Conservation (phyloP, 2,113 vertebrate species). For the Cisticola juncidis region DNA sequence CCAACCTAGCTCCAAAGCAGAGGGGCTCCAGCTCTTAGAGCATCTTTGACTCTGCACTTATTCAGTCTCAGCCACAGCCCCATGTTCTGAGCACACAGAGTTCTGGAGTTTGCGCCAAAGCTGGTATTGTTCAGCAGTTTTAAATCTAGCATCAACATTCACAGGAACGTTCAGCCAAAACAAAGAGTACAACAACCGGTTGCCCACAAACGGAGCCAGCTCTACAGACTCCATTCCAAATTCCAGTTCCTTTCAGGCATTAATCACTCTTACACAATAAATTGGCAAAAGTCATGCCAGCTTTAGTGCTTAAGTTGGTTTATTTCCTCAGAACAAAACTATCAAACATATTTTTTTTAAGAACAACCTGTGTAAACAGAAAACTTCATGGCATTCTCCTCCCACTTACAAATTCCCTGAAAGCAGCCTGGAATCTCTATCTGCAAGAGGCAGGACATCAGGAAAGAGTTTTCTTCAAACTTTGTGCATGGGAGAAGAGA, state of each 20-base stretch:
- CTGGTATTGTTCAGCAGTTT: background rate
- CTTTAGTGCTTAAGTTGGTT: constrained; percentile 29
- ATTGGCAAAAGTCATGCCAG: background rate
- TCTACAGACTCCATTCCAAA: background rate
- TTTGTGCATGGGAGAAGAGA: background rate
- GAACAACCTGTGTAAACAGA: constrained; percentile 7
- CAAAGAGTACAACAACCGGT: background rate
- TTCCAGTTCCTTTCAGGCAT: background rate
- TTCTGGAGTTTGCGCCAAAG: background rate
- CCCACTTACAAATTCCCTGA: background rate
- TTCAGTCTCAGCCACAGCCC: background rate
- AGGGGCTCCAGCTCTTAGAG: background rate
- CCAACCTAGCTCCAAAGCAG: background rate
- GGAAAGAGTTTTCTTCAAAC: background rate
- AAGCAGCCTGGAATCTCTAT: background rate
- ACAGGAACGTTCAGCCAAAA: background rate
- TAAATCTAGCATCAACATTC: background rate
- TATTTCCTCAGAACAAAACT: constrained; percentile 57
- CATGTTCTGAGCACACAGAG: rapidly evolving
- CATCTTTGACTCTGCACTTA: background rate
- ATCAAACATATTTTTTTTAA: constrained; percentile 11
- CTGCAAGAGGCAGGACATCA: background rate
- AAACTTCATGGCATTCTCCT: background rate
- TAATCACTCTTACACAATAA: constrained; percentile 14
- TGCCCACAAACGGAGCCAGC: background rate